Evolutionary conservation across 1,140 invertebrate genomes (phyloP).

Genomic region (Hetaerina americana): DNA sequence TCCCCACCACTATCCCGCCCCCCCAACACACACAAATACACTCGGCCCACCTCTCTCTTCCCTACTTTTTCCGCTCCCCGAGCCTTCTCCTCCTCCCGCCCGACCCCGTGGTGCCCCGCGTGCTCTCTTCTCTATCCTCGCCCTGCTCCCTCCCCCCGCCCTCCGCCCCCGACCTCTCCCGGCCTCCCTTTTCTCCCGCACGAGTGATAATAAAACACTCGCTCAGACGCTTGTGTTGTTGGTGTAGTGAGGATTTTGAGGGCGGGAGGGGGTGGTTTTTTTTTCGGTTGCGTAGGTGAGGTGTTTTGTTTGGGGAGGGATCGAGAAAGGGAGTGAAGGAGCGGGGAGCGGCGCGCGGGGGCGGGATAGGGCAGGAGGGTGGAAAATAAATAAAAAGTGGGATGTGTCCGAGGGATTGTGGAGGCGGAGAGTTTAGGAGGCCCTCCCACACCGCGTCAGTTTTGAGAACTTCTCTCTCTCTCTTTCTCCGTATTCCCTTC

Average conservation of each 20-base stretch:
- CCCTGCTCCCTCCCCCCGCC: neutral
- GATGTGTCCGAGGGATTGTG: neutral
- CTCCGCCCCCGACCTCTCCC: neutral
- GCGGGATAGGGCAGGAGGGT: neutral
- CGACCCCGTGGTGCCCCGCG: neutral
- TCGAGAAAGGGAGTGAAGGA: too few relatives aligned
- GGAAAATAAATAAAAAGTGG: neutral
- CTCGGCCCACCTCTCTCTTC: too few relatives aligned
- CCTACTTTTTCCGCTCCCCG: too few relatives aligned
- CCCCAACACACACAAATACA: too few relatives aligned
- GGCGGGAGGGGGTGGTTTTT: too few relatives aligned
- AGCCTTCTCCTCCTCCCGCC: too few relatives aligned
- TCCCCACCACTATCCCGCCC: too few relatives aligned
- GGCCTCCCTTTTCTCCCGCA: neutral
- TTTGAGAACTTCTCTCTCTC: neutral
- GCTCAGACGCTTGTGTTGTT: neutral
- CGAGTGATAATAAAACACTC: neutral
- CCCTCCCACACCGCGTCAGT: neutral
- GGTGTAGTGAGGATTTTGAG: too few relatives aligned
- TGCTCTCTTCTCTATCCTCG: neutral
- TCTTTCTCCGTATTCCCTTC: neutral
- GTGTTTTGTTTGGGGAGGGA: too few relatives aligned
- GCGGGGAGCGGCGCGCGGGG: neutral
- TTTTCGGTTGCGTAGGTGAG: too few relatives aligned
- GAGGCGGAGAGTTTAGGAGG: neutral